phyloP scores from a whole-genome alignment of 2,113 vertebrate genomes.

The Ctenodactylus gundi region DNA sequence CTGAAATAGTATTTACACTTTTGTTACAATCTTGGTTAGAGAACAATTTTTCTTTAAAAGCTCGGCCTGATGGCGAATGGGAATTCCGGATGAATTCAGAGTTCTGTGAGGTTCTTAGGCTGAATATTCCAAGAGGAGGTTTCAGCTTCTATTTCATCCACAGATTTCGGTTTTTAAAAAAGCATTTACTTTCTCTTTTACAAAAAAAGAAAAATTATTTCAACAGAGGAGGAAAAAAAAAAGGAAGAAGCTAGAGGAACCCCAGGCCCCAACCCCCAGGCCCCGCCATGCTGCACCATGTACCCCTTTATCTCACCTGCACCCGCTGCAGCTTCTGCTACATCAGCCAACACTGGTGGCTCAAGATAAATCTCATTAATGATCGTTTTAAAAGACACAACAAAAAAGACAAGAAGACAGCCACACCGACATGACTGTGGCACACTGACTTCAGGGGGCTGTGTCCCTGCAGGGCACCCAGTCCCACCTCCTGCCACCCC shows the following conservation, averaged over 20 bases:
- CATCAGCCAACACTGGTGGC: conserved; percentile 28
- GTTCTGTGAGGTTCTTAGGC: conserved; percentile 61
- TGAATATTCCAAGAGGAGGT: conserved; percentile 35
- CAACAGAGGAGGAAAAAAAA: not conserved
- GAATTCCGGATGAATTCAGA: conserved; percentile 53
- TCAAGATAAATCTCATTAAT: conserved; percentile 60
- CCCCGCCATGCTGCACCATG: conserved; percentile 13
- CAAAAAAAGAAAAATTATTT: conserved; percentile 67
- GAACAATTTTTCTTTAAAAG: conserved; percentile 78
- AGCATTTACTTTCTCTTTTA: conserved; percentile 66
- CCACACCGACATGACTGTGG: conserved; percentile 3
- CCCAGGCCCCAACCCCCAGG: not conserved
- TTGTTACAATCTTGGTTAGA: conserved; percentile 80
- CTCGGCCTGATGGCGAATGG: conserved; percentile 70
- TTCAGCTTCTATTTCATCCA: conserved; percentile 69
- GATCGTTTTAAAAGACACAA: conserved; percentile 44
- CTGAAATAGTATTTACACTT: conserved; percentile 82
- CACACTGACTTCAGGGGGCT: not conserved
- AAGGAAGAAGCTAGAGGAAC: not conserved
- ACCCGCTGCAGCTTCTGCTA: not conserved
- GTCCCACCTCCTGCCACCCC: not conserved
- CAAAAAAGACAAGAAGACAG: not conserved
- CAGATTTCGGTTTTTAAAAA: conserved; percentile 68
- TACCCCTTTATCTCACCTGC: not conserved
- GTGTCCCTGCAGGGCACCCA: not conserved